Percentiles rank a stretch among this genome's conserved stretches.
Conservation (phyloP, 1,140 invertebrate genomes). For the Drosophila kikkawai region DNA sequence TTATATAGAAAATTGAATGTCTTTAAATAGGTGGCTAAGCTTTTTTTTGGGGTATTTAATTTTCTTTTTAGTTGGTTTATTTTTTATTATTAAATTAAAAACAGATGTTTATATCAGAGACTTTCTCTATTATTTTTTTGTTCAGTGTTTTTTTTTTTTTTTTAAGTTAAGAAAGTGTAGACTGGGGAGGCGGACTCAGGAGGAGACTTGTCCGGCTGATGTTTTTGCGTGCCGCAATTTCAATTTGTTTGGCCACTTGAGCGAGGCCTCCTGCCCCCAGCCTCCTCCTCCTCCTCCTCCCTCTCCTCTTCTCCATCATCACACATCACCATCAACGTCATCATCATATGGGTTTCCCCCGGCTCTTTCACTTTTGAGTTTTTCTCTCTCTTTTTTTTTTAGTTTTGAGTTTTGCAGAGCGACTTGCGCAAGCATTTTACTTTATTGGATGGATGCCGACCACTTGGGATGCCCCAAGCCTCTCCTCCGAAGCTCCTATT, state of each 20-base stretch:
- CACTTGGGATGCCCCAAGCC: slow-evolving; percentile 34
- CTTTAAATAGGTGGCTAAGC: too few relatives aligned
- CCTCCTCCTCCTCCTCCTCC: neutral
- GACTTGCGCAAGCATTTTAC: slow-evolving; percentile 77
- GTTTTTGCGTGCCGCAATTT: slow-evolving; percentile 80
- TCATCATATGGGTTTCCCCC: slow-evolving; percentile 20
- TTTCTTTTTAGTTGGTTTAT: too few relatives aligned
- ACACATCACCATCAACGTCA: neutral
- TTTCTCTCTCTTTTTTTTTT: slow-evolving; percentile 24
- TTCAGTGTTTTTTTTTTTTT: neutral
- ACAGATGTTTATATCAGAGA: too few relatives aligned
- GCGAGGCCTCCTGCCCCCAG: slow-evolving; percentile 32
- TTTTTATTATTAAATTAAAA: neutral
- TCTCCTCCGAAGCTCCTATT: neutral
- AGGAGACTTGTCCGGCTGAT: slow-evolving; percentile 56
- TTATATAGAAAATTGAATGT: too few relatives aligned
- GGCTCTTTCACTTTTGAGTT: slow-evolving; percentile 69
- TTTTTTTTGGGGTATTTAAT: too few relatives aligned
- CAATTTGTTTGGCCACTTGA: slow-evolving; percentile 77
- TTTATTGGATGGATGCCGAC: slow-evolving; percentile 67
- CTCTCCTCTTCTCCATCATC: neutral
- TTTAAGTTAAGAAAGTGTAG: slow-evolving; percentile 1
- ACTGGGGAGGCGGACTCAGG: slow-evolving; percentile 1
- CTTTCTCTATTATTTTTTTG: too few relatives aligned
- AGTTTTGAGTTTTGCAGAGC: slow-evolving; percentile 58